phyloP scores from a whole-genome alignment of 2,113 vertebrate species.

The Clarias magur region DNA sequence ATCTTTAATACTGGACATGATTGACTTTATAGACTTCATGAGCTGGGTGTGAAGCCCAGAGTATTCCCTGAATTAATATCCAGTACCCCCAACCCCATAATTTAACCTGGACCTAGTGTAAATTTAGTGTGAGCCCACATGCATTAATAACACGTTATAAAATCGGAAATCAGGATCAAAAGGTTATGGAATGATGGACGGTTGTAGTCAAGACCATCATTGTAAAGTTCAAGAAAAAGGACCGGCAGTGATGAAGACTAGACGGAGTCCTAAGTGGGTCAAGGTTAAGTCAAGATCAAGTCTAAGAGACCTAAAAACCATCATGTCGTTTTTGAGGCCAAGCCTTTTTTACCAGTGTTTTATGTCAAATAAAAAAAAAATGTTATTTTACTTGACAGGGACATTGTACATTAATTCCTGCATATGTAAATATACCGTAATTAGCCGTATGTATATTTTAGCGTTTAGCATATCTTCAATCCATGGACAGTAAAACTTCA shows the following conservation, averaged over 20 bases:
- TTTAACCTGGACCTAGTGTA: neutral
- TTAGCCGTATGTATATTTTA: too few species aligned
- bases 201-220: neutral
- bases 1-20: neutral
- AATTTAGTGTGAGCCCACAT: too few species aligned
- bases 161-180: neutral
- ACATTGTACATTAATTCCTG: too few species aligned
- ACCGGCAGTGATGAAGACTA: neutral
- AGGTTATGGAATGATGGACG: neutral
- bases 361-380: neutral
- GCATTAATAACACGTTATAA: neutral
- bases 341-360: neutral
- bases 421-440: too few species aligned
- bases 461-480: too few species aligned
- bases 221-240: neutral
- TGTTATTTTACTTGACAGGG: too few species aligned
- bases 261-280: neutral
- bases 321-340: neutral
- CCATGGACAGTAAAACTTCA: too few species aligned
- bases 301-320: neutral
- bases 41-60: neutral
- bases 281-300: slow-evolving; percentile 1
- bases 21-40: neutral
- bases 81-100: neutral
- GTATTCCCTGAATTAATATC: neutral